Evolutionary conservation across 2,113 vertebrate species (phyloP).

Genomic region (Nibea coibor): DNA sequence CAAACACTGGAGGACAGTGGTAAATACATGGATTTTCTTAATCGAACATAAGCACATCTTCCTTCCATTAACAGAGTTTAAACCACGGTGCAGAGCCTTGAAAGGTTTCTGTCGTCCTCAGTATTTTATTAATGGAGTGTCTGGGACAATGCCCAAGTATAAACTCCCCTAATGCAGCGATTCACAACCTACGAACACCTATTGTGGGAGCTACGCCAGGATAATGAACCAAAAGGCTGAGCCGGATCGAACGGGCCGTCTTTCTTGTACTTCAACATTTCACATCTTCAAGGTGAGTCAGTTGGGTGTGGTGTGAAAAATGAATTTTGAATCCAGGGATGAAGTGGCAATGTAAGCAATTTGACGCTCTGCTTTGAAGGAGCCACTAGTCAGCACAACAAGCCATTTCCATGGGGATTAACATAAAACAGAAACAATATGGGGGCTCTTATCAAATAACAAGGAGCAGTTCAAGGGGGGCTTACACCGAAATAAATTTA

Average conservation of each 20-base stretch:
- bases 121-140: conserved; percentile 55
- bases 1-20: not conserved
- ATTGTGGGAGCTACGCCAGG: conserved; percentile 5
- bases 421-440: conserved; percentile 5
- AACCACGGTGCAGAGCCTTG: conserved; percentile 4
- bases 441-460: conserved; percentile 1
- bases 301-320: not conserved
- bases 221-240: not conserved
- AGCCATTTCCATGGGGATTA: not conserved
- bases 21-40: not conserved
- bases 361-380: conserved; percentile 8
- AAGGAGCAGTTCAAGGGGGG: not conserved
- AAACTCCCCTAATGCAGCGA: conserved; percentile 19
- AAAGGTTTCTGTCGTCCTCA: conserved; percentile 41
- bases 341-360: conserved; percentile 9
- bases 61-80: conserved; percentile 7
- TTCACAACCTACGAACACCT: conserved; percentile 1
- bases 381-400: conserved; percentile 23
- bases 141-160: conserved; percentile 44
- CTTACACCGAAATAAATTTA: not conserved
- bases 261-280: not conserved
- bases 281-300: conserved; percentile 9
- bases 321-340: not conserved
- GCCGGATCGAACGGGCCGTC: not conserved
- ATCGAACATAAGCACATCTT: not conserved